A percentile compares a stretch with the other conserved stretches of the same genome.
Conservation (phyloP, 2,888 invertebrate species). For the Agonopterix subpropinquella region DNA sequence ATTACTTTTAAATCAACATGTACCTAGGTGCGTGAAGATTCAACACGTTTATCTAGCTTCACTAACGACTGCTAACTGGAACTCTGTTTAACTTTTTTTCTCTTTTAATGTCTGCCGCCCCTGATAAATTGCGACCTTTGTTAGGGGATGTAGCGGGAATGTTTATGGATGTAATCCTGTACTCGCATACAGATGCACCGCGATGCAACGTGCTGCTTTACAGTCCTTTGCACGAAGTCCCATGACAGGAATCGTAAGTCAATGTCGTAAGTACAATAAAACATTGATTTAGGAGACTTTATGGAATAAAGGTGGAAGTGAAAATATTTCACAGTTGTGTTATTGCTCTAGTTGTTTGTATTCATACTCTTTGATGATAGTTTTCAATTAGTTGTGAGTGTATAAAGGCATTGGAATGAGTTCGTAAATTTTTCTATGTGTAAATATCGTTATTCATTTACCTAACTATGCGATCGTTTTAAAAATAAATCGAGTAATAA, state of each 20-base stretch:
- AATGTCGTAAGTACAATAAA: no score
- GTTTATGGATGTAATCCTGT: conserved; percentile 55
- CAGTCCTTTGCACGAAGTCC: no score
- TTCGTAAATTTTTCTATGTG: no score
- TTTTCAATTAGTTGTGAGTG: background rate
- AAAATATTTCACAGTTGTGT: conserved; percentile 2
- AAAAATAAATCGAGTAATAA: no score
- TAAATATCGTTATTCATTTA: no score
- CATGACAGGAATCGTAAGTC: no score
- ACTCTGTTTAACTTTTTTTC: background rate
- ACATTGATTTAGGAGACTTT: no score
- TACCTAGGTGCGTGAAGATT: background rate
- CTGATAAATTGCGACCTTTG: conserved; percentile 56
- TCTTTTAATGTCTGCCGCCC: conserved; percentile 31
- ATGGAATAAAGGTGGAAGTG: background rate
- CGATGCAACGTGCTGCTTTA: no score
- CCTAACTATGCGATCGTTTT: no score
- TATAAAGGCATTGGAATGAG: no score
- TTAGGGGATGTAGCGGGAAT: conserved; percentile 40
- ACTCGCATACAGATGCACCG: conserved; percentile 10
- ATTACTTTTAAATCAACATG: background rate
- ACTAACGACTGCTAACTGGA: no score
- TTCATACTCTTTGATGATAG: background rate
- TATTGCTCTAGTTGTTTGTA: no score
- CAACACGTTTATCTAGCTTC: background rate